Evolutionary conservation across 2,888 invertebrate genomes (phyloP).

Genomic region (Drosophila borealis): DNA sequence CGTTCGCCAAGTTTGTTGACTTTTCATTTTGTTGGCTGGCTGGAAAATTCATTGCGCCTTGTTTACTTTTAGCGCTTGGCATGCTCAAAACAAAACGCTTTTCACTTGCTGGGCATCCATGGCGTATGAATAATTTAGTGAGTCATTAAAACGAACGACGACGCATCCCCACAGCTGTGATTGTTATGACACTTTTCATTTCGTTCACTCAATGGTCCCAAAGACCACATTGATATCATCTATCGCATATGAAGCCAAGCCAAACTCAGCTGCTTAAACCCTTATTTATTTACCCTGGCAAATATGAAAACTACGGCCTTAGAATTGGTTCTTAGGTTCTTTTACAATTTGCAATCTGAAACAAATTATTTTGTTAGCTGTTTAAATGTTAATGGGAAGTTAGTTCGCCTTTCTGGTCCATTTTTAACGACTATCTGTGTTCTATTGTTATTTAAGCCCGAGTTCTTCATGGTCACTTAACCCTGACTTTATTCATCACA

Average conservation of each 20-base stretch:
- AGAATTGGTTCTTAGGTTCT: background rate
- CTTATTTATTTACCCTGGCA: conserved; percentile 26
- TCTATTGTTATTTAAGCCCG: no score
- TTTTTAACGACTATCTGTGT: no score
- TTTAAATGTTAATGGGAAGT: no score
- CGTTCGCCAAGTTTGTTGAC: conserved; percentile 75
- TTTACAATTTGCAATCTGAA: no score
- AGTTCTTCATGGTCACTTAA: no score
- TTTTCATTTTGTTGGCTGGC: conserved; percentile 80
- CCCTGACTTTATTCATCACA: no score
- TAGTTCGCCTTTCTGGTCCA: no score
- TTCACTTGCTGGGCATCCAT: conserved; percentile 69
- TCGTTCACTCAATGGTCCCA: conserved; percentile 60
- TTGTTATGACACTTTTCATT: conserved; percentile 80
- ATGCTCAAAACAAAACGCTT: conserved; percentile 78
- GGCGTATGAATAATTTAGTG: conserved; percentile 81
- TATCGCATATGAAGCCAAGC: conserved; percentile 7
- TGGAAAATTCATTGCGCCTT: conserved; percentile 76
- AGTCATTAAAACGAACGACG: conserved; percentile 71
- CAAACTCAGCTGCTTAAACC: conserved; percentile 18
- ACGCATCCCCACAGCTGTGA: conserved; percentile 59
- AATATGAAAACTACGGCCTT: conserved; percentile 39
- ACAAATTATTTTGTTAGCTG: no score
- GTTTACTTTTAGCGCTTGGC: conserved; percentile 79
- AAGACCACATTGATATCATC: conserved; percentile 46